Evolutionary conservation across 2,113 vertebrate species (phyloP), one percentile per base, ranked within the genome.

Genomic region (Neopipo cinnamomea): DNA sequence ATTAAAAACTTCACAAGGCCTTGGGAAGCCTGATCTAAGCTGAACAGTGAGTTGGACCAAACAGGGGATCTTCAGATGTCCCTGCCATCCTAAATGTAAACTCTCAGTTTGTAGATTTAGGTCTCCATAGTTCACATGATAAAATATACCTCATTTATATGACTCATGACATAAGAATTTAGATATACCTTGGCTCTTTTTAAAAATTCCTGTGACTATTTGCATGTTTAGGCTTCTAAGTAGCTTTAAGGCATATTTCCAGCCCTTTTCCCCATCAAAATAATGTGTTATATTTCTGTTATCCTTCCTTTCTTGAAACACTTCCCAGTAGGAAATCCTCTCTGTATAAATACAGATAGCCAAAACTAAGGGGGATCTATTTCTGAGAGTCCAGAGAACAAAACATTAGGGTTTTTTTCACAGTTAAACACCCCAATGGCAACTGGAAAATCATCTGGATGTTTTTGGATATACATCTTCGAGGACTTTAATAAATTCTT

Each of bases 401-500:
- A 76, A 68, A 3, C 1, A 5, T 1, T 62, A 1, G 0, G 0
- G 0, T 23, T 59, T 53, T 53, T 65, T 73, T 44, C 27, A 41
- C 10, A 39, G 20, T 41, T 87, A 31, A 28, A 65, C 11, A 74
- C 5, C 5, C 24, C 66, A 4, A 62, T 46, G 49, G 42, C 7
- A 81, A 74, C 3, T 42, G 8, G 33, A 72, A 84, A 65, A 39
- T 65, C 2, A 23, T 59, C 16, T 73, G 9, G 15, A 37, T 73
- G 9, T 6, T 59, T 80, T 67, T 58, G 31, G 14, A 28, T 73
- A 67, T 33, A 61, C 4, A 61, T 23, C 11, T 70, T 77, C 2
- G 8, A 56, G 27, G 12, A n/a, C 66, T 74, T 49, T 52, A 76
- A 88, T 52, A 41, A 35, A 31, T 65, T 93, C 13, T 65, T 63